A percentile compares a stretch with the other conserved stretches of the same genome.
phyloP scores from a whole-genome alignment of 2,797 vertebrate genomes.

The Chrysocyon brachyurus region DNA sequence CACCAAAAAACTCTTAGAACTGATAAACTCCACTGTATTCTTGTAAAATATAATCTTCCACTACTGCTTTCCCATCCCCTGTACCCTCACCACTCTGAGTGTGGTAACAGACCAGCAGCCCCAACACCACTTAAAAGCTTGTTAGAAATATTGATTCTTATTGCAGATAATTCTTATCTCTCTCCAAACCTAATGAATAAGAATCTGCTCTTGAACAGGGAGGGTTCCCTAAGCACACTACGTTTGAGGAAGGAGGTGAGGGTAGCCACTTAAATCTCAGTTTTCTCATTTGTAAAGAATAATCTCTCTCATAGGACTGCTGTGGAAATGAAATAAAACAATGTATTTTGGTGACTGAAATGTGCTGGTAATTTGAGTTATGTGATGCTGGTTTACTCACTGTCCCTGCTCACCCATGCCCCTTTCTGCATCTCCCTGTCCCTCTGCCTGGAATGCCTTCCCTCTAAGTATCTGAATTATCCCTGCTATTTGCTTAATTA shows the following conservation, averaged over 20 bases:
- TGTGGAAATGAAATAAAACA: neutral
- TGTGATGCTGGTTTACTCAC: neutral
- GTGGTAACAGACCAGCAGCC: neutral
- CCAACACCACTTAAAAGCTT: neutral
- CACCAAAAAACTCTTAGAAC: neutral
- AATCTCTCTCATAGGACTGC: neutral
- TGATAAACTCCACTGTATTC: neutral
- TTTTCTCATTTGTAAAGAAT: neutral
- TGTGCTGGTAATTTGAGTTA: neutral
- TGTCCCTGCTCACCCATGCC: fast-evolving
- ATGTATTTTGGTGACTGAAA: neutral
- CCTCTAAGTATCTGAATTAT: neutral
- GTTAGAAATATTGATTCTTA: neutral
- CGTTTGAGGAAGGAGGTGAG: neutral
- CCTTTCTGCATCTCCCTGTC: neutral
- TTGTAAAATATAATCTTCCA: neutral
- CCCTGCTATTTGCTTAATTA: neutral
- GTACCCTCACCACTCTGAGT: neutral
- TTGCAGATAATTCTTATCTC: neutral
- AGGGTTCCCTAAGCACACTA: neutral
- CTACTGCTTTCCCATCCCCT: neutral
- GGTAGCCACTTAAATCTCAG: neutral
- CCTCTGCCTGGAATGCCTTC: neutral
- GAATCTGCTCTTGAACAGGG: neutral
- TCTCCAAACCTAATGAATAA: neutral